A percentile compares a stretch with the other conserved stretches of the same genome.
Evolutionary conservation across 2,888 invertebrate species (phyloP).

Genomic region (Cremastinae sp.): DNA sequence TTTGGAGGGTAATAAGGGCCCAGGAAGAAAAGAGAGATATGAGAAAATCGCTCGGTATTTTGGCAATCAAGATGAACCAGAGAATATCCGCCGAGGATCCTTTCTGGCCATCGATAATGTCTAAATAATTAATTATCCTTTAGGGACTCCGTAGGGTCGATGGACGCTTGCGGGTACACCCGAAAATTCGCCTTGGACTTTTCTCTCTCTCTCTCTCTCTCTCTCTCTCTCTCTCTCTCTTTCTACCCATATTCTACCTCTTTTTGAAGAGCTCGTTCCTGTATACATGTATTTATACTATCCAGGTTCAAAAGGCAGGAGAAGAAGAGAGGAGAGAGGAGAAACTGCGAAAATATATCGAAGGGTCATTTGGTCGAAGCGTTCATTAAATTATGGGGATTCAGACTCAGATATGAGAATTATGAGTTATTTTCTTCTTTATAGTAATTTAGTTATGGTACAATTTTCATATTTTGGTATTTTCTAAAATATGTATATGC

Average conservation of each 20-base stretch:
- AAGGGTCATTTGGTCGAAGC: constrained; percentile 64
- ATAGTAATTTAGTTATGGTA: too few species aligned
- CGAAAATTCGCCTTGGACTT: constrained; percentile 16
- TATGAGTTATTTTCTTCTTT: too few species aligned
- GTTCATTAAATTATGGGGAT: constrained; percentile 78
- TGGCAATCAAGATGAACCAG: constrained; percentile 33
- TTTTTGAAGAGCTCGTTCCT: too few species aligned
- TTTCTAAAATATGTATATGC: too few species aligned
- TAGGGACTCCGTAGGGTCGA: constrained; percentile 43
- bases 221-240: constrained; percentile 11
- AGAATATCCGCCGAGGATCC: constrained; percentile 35
- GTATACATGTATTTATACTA: constrained; percentile 29
- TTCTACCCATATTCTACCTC: too few species aligned
- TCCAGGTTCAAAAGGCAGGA: constrained; percentile 21
- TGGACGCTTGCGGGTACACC: constrained; percentile 32
- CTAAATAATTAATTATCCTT: constrained; percentile 70
- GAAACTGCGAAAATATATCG: constrained; percentile 36
- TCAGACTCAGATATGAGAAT: constrained; percentile 63
- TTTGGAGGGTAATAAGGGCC: constrained; percentile 22
- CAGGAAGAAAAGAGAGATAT: constrained; percentile 36
- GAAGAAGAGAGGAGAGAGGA: constrained; percentile 20
- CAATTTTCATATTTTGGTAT: too few species aligned
- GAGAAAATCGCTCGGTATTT: constrained; percentile 52
- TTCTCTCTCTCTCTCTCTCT: too few species aligned
- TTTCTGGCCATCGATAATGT: constrained; percentile 65